phyloP scores from a whole-genome alignment of 2,888 invertebrate species.

The Plagiodera versicolora region DNA sequence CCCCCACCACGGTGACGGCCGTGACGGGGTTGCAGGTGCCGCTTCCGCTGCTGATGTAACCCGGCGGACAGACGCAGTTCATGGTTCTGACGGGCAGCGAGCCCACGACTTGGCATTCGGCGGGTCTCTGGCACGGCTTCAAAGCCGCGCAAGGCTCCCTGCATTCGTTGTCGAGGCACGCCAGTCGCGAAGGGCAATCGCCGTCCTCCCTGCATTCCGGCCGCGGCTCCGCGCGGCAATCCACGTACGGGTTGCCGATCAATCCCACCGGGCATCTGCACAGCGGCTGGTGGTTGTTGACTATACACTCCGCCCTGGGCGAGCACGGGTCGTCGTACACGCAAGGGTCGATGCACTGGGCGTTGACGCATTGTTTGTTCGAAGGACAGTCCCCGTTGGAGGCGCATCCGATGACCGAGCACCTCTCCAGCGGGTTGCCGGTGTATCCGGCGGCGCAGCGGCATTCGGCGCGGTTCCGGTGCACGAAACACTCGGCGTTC shows the following conservation, averaged over 20 bases:
- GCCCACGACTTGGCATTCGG: slow-evolving; percentile 78
- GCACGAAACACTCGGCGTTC: slow-evolving; percentile 80
- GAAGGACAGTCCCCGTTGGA: slow-evolving; percentile 86
- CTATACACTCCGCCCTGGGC: slow-evolving; percentile 74
- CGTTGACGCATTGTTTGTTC: slow-evolving; percentile 82
- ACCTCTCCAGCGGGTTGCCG: slow-evolving; percentile 75
- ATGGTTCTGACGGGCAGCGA: slow-evolving; percentile 85
- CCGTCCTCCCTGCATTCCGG: slow-evolving; percentile 79
- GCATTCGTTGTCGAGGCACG: slow-evolving; percentile 81
- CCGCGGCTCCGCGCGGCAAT: slow-evolving; percentile 72
- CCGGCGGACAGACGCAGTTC: slow-evolving; percentile 87
- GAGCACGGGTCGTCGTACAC: slow-evolving; percentile 76
- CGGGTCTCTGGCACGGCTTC: slow-evolving; percentile 78
- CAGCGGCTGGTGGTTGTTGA: slow-evolving; percentile 80
- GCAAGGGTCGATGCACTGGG: slow-evolving; percentile 85
- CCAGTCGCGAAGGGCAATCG: slow-evolving; percentile 78
- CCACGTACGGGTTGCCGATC: slow-evolving; percentile 79
- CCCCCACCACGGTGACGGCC: slow-evolving; percentile 61
- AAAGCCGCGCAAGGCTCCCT: slow-evolving; percentile 79
- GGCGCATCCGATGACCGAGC: slow-evolving; percentile 79
- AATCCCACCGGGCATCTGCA: slow-evolving; percentile 81
- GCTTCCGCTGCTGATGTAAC: slow-evolving; percentile 81
- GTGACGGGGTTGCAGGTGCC: slow-evolving; percentile 78
- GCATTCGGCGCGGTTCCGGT: slow-evolving; percentile 74
- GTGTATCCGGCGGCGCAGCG: slow-evolving; percentile 79